phyloP scores from a whole-genome alignment of 2,888 invertebrate genomes.

The Philereme transversata region DNA sequence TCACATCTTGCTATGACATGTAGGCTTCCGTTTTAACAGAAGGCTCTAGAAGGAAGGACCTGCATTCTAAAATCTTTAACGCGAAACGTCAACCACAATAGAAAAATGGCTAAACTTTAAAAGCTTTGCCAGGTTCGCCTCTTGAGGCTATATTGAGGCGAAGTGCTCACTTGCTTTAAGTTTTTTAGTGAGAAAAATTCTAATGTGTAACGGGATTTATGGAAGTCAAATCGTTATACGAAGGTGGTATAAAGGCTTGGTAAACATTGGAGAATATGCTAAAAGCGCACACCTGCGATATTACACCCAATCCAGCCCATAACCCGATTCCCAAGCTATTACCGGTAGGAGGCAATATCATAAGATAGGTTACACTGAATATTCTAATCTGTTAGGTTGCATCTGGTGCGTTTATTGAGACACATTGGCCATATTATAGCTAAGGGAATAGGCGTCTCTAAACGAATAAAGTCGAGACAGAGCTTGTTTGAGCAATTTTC shows the following conservation, averaged over 20 bases:
- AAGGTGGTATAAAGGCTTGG: slow-evolving; percentile 48
- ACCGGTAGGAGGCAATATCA: slow-evolving; percentile 43
- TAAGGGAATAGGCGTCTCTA: slow-evolving; percentile 6
- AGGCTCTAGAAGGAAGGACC: not conserved
- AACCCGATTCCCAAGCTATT: slow-evolving; percentile 49
- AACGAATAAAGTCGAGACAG: slow-evolving; percentile 3
- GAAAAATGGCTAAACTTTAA: slow-evolving; percentile 49
- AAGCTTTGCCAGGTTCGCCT: slow-evolving; percentile 49
- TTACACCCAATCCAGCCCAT: slow-evolving; percentile 37
- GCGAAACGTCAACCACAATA: slow-evolving; percentile 41
- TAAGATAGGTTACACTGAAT: slow-evolving; percentile 26
- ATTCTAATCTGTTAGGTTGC: slow-evolving; percentile 27
- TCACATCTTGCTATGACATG: no score
- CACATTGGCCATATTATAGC: slow-evolving; percentile 20
- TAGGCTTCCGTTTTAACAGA: not conserved
- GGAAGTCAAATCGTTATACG: slow-evolving; percentile 48
- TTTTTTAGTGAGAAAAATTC: slow-evolving; percentile 49
- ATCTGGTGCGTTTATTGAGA: slow-evolving; percentile 27
- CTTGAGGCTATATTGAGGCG: slow-evolving; percentile 49
- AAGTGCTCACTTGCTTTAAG: slow-evolving; percentile 46
- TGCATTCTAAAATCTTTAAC: slow-evolving; percentile 26
- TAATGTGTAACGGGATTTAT: slow-evolving; percentile 59
- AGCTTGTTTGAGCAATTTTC: slow-evolving; percentile 18
- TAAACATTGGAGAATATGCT: slow-evolving; percentile 42
- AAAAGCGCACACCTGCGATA: slow-evolving; percentile 44